Evolutionary conservation across 2,888 invertebrate species (phyloP).

Genomic region (Epirrhoe alternata): DNA sequence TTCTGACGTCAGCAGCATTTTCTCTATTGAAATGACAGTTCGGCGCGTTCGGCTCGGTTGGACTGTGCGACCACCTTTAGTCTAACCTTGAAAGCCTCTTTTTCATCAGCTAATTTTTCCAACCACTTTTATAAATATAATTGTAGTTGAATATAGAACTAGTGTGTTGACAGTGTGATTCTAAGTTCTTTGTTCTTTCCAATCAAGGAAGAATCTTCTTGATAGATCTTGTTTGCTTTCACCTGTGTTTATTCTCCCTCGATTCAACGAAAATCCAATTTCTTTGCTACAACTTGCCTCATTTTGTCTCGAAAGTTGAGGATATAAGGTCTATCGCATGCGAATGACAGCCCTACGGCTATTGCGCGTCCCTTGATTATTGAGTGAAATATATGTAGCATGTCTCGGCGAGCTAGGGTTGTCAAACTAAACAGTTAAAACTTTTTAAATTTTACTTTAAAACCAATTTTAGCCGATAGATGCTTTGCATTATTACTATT

Average conservation of each 20-base stretch:
- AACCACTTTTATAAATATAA: no score
- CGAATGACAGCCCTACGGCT: slow-evolving; percentile 61
- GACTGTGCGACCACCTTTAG: no score
- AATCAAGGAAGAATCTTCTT: slow-evolving; percentile 54
- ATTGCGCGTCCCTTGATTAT: slow-evolving; percentile 60
- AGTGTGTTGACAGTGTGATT: neutral
- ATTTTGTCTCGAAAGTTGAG: slow-evolving; percentile 69
- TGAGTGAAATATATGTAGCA: slow-evolving; percentile 59
- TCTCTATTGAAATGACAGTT: no score
- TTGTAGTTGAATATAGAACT: no score
- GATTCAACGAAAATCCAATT: slow-evolving; percentile 80
- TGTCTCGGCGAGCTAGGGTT: slow-evolving; percentile 51
- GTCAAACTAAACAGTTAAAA: slow-evolving; percentile 24
- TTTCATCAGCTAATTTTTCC: no score
- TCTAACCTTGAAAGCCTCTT: no score
- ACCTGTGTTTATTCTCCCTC: slow-evolving; percentile 65
- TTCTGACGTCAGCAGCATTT: no score
- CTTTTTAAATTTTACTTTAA: neutral
- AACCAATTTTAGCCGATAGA: no score
- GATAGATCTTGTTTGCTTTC: slow-evolving; percentile 68
- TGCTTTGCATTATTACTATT: no score
- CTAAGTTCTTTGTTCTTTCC: slow-evolving; percentile 17
- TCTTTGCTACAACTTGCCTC: slow-evolving; percentile 76
- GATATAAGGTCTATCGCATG: slow-evolving; percentile 66
- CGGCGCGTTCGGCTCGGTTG: no score